Conservation (phyloP, 2,888 invertebrate genomes). For the Abrostola tripartita region DNA sequence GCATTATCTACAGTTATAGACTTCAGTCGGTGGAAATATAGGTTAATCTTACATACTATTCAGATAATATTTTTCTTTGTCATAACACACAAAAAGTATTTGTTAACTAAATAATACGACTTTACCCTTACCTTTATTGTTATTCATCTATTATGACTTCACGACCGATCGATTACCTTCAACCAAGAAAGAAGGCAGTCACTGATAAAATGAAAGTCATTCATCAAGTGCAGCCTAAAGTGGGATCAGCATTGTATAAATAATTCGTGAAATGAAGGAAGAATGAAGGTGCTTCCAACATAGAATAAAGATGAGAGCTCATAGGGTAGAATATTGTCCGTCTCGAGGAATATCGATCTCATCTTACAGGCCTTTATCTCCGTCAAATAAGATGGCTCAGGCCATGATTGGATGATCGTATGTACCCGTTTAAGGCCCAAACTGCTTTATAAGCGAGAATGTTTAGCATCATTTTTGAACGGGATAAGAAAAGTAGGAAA, state of each 20-base stretch:
- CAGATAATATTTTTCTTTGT: too few species aligned
- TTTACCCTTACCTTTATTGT: neutral
- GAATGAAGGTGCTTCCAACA: constrained; percentile 74
- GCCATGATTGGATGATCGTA: constrained; percentile 64
- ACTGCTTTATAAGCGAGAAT: constrained; percentile 57
- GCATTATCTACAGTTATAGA: constrained; percentile 3
- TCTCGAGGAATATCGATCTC: constrained; percentile 62
- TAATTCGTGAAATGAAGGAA: constrained; percentile 76
- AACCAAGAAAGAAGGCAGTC: constrained; percentile 16
- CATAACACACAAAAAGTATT: too few species aligned
- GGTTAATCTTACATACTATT: neutral
- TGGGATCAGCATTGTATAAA: constrained; percentile 73
- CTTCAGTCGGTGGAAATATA: constrained; percentile 9
- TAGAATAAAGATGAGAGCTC: constrained; percentile 84
- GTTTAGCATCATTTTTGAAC: constrained; percentile 54
- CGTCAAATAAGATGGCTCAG: constrained; percentile 70
- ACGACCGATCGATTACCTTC: constrained; percentile 6
- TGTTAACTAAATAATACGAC: too few species aligned
- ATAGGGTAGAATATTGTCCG: constrained; percentile 66
- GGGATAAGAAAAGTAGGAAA: constrained; percentile 41
- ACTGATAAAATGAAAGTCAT: constrained; percentile 63
- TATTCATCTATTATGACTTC: neutral
- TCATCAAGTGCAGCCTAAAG: constrained; percentile 63
- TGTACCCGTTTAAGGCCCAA: constrained; percentile 54
- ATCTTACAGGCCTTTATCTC: constrained; percentile 62